These are phyloP conservation scores for Pocillopora meandrina DNA, from an alignment of 92 coral and sea anemone genomes.

Conservation along the genomic window DNA sequence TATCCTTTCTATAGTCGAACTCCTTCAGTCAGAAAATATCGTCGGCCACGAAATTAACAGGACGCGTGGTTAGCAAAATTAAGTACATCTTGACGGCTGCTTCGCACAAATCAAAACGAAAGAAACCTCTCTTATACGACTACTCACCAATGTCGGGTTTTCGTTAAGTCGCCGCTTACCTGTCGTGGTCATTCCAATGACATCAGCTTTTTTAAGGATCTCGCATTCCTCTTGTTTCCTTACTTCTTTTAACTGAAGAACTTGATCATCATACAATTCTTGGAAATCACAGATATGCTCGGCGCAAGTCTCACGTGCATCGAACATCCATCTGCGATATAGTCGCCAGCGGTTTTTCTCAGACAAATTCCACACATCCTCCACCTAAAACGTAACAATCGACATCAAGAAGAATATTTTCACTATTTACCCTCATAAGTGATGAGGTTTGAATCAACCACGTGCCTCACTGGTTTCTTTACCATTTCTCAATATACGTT, in stretches of 20 bases:
- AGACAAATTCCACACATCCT: constrained; percentile 50
- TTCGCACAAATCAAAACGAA: too few relatives aligned
- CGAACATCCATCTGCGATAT: constrained; percentile 64
- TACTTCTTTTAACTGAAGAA: constrained; percentile 30
- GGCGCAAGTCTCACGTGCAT: constrained; percentile 21
- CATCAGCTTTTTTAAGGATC: constrained; percentile 55
- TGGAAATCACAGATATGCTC: constrained; percentile 14
- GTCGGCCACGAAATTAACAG: too few relatives aligned
- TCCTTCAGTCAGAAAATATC: too few relatives aligned
- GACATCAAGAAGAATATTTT: neutral
- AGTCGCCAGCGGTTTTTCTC: constrained; percentile 62
- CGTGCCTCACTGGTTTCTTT: too few relatives aligned
- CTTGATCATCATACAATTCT: constrained; percentile 10
- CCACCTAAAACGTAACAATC: constrained; percentile 1
- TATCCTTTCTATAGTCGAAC: too few relatives aligned
- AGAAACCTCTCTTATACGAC: too few relatives aligned
- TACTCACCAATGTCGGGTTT: neutral
- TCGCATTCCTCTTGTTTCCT: constrained; percentile 30
- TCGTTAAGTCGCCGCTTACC: constrained; percentile 25
- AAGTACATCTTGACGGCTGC: too few relatives aligned
- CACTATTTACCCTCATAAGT: too few relatives aligned
- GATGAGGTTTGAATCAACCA: too few relatives aligned
- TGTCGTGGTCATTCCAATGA: constrained; percentile 74
- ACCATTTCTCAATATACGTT: too few relatives aligned
- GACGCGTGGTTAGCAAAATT: too few relatives aligned